A percentile compares a stretch with the other conserved stretches of the same genome.
Conservation (phyloP, 2,113 vertebrate species). For the Cathartes aura region DNA sequence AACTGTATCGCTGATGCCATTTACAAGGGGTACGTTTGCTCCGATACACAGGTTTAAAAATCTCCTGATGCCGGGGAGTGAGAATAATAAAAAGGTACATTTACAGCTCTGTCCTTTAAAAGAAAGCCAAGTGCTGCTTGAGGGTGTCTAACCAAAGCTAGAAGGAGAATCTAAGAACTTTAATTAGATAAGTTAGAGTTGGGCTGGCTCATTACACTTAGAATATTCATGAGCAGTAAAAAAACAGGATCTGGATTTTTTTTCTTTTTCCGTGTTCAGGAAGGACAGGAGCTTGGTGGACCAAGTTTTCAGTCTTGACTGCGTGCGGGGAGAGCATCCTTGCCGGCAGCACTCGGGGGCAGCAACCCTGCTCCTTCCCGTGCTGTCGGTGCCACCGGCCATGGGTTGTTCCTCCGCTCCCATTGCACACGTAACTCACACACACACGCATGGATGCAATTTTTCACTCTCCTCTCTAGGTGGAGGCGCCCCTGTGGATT, state of each 20-base stretch:
- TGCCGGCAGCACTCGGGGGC: rapidly evolving
- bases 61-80: background rate
- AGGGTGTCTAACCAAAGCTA: background rate
- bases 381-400: rapidly evolving
- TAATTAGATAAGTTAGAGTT: background rate
- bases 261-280: background rate
- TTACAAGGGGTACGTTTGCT: background rate
- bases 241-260: rapidly evolving
- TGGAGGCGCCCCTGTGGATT: slow-evolving; percentile 57
- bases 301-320: background rate
- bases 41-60: background rate
- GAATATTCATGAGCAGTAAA: background rate
- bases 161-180: background rate
- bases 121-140: background rate
- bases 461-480: slow-evolving; percentile 43
- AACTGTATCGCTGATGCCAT: background rate
- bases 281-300: background rate
- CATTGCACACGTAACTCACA: background rate
- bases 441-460: background rate
- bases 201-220: background rate
- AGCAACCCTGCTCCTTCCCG: background rate
- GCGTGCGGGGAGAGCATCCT: background rate
- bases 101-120: background rate
- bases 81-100: background rate
- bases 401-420: background rate